These are phyloP conservation scores for Monarcha castaneiventris DNA, from an alignment of 2,113 vertebrate species.

Conservation along the genomic window DNA sequence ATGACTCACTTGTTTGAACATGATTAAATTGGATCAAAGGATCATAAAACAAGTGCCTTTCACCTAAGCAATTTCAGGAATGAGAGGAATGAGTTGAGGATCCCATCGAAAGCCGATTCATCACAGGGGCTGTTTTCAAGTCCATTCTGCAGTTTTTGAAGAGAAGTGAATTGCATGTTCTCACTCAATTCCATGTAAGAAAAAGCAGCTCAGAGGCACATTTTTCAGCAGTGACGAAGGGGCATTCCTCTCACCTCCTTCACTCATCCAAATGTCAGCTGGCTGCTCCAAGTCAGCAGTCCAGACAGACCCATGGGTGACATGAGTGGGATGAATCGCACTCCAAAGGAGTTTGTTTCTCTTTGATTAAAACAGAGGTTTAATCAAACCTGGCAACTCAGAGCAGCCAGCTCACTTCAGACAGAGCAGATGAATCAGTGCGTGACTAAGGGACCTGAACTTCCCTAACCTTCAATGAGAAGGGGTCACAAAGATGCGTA, in stretches of 20 bases:
- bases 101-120: slow-evolving; percentile 10
- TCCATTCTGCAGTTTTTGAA: slow-evolving; percentile 7
- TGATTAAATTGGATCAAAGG: slow-evolving; percentile 53
- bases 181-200: slow-evolving; percentile 8
- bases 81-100: slow-evolving; percentile 47
- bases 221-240: slow-evolving; percentile 49
- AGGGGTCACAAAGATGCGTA: background rate
- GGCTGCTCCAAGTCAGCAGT: background rate
- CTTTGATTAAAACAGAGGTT: slow-evolving; percentile 6
- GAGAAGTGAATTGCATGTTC: slow-evolving; percentile 9
- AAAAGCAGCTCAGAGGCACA: slow-evolving; percentile 30
- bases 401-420: background rate
- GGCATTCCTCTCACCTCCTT: slow-evolving; percentile 60
- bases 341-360: slow-evolving; percentile 30
- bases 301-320: background rate
- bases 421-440: slow-evolving; percentile 34
- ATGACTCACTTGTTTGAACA: slow-evolving; percentile 51
- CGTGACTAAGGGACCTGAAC: slow-evolving; percentile 14
- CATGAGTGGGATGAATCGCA: background rate
- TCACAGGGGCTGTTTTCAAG: slow-evolving; percentile 25
- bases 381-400: background rate
- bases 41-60: slow-evolving; percentile 52
- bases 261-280: slow-evolving; percentile 42
- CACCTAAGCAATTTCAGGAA: slow-evolving; percentile 51
- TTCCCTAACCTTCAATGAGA: background rate